Base-by-base conservation (phyloP, 2,888 invertebrate species). In the Cosmorhoe ocellata region DNA sequence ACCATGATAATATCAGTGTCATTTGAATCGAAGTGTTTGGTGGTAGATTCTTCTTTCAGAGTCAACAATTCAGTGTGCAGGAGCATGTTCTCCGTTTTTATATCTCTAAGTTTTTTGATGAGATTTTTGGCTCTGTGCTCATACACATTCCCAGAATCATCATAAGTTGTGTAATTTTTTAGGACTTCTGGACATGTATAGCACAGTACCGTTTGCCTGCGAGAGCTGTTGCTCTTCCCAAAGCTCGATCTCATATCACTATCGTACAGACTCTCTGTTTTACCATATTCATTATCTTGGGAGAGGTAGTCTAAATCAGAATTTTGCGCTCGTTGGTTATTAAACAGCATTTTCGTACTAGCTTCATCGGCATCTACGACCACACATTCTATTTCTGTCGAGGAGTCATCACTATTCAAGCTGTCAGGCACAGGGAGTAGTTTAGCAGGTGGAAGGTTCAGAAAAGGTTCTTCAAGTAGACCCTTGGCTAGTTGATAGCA, bases 401-500 rank as follows among this genome's bases (percentile, higher is more conserved):
- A 75, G 0, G 79, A 76, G 8, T 69, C 67, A 22, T 79, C 79
- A 45, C 77, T 79, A 3, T 66, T 64, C 2, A 66, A 36, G 31
- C 74, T 75, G 30, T 81, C 81, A 1, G 67, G 58, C 13, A 84
- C 56, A 22, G 71, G 63, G 9, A 53, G 41, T 9, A 87, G 50
- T n/a, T 60, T 59, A n/a, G 43, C 33, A 1, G 76, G 63, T n/a
- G 89, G 88, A 10, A 49, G 59, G 30, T 63, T 71, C 3, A 76
- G 33, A 43, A 90, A 90, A 0, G 88, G 88, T 30, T 74, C 70
- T 26, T 79, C 77, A 2, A 90, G 61, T 0, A 71, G 41, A 1
- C 89, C 87, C 64, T 65, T 80, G 3, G 85, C 76, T 36, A 89
- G 62, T 61, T 90, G 88, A 53, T 81, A 86, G 59, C 85, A 87